phyloP scores from a whole-genome alignment of 2,797 vertebrate genomes.

The Pempheris klunzingeri region DNA sequence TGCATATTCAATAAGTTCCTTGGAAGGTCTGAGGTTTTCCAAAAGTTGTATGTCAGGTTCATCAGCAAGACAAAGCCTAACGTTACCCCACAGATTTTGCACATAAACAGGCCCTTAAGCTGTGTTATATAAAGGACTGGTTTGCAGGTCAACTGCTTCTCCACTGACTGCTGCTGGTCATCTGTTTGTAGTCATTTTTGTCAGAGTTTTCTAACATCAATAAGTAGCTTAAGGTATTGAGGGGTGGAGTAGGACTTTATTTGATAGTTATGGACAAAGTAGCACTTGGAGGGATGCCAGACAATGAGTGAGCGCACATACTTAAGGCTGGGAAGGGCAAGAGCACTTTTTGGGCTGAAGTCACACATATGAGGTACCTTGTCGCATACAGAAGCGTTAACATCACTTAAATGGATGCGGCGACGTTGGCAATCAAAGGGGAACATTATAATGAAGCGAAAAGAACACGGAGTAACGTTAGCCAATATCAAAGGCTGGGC shows the following conservation, averaged over 20 bases:
- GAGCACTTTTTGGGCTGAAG: constrained; percentile 34
- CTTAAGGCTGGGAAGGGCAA: constrained; percentile 42
- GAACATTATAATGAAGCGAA: background rate
- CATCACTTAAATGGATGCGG: background rate
- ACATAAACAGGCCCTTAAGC: constrained; percentile 28
- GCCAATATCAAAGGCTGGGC: constrained; percentile 64
- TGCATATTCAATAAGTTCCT: constrained; percentile 23
- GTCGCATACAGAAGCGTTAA: constrained; percentile 15
- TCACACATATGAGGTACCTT: constrained; percentile 16
- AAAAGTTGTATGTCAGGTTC: constrained; percentile 18
- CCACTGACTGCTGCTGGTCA: constrained; percentile 12
- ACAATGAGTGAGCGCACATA: constrained; percentile 66
- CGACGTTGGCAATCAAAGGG: background rate
- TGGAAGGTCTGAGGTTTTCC: background rate
- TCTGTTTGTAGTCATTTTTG: background rate
- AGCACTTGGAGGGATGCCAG: constrained; percentile 65
- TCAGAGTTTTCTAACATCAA: constrained; percentile 8
- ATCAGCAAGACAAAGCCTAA: constrained; percentile 1
- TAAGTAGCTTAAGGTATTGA: background rate
- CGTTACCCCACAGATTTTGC: constrained; percentile 7
- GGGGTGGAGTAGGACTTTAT: constrained; percentile 33
- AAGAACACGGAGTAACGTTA: constrained; percentile 55
- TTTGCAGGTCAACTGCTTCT: constrained; percentile 46
- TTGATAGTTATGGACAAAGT: constrained; percentile 57
- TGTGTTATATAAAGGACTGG: constrained; percentile 39